Evolutionary conservation across 2,888 invertebrate species (phyloP).

Genomic region (Taenaris catops): DNA sequence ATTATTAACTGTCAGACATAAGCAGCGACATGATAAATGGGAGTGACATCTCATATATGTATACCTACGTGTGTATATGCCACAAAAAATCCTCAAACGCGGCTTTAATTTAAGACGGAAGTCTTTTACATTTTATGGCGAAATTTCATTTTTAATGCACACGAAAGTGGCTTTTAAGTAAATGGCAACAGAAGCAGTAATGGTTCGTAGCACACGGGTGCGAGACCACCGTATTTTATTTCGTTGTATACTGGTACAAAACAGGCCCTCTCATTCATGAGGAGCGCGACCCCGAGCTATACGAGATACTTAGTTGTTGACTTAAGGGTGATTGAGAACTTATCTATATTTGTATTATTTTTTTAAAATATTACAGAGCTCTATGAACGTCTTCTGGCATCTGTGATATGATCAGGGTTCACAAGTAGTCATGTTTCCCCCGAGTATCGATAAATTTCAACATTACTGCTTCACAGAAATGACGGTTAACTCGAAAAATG

Average conservation of each 20-base stretch:
- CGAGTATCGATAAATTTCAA: too few relatives aligned
- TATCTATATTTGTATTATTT: too few relatives aligned
- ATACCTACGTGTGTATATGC: background rate
- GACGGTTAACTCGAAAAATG: too few relatives aligned
- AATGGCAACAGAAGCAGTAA: constrained; percentile 1
- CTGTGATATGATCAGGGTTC: too few relatives aligned
- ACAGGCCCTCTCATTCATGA: constrained; percentile 22
- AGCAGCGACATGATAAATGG: too few relatives aligned
- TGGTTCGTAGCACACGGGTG: background rate
- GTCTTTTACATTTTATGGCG: constrained; percentile 7
- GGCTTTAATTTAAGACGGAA: constrained; percentile 8
- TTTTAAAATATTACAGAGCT: too few relatives aligned
- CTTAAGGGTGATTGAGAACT: constrained; percentile 14
- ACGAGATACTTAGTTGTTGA: constrained; percentile 14
- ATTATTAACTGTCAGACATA: too few relatives aligned
- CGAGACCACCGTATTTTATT: constrained; percentile 1
- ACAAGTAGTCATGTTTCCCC: too few relatives aligned
- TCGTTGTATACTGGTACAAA: constrained; percentile 12
- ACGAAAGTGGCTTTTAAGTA: constrained; percentile 3
- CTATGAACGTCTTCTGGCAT: too few relatives aligned
- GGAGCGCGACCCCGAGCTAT: constrained; percentile 22
- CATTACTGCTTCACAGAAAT: too few relatives aligned
- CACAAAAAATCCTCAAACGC: constrained; percentile 2
- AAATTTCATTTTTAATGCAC: background rate
- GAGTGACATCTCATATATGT: too few relatives aligned